Base-by-base conservation (phyloP, 2,888 invertebrate species). In the Pegoplata infirma region DNA sequence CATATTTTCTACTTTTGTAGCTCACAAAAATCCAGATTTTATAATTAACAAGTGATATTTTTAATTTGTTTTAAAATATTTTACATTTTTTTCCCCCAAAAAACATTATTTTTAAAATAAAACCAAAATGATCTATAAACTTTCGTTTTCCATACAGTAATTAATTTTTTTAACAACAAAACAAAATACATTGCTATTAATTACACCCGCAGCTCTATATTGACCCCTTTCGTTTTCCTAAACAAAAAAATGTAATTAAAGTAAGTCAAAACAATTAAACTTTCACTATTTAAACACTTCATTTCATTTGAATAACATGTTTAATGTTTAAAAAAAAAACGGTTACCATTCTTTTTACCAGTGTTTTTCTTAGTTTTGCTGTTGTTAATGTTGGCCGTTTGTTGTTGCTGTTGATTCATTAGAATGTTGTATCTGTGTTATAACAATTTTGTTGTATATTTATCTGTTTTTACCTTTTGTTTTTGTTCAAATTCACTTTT, bases 211-310 rank as follows among this genome's bases (percentile, higher is more conserved):
- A 32, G 17, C 46, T 47, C 17, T 23, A 10, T 47, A 36, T 55
- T 63, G 46, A 61, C 46, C 55, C 5, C 32, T 63, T 64, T 58
- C 10, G 25, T 8, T 23, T 5, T 3, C 12, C n/a, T n/a, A n/a
- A n/a, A 49, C 46, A 28, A 28, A 47, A 63, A 32, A 3, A n/a
- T 16, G 16, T 14, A 5, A 25, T 53, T n/a, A 23, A 21, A 53
- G 4, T 8, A 0, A 4, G 14, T 44, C 10, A 44, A 71, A 53
- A 53, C 69, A 61, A 71, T 71, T 53, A n/a, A 28, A 71, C 69
- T 63, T 71, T 61, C 61, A 55, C 61, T 55, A 61, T 21, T 63
- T 44, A 28, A 69, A 53, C 40, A 61, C 59, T 69, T 69, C 21
- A 46, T 63, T 63, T 46, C 21, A 25, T 53, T 68, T 61, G 19